Conservation (phyloP, 2,888 invertebrate genomes). For the Tenthredo notha region DNA sequence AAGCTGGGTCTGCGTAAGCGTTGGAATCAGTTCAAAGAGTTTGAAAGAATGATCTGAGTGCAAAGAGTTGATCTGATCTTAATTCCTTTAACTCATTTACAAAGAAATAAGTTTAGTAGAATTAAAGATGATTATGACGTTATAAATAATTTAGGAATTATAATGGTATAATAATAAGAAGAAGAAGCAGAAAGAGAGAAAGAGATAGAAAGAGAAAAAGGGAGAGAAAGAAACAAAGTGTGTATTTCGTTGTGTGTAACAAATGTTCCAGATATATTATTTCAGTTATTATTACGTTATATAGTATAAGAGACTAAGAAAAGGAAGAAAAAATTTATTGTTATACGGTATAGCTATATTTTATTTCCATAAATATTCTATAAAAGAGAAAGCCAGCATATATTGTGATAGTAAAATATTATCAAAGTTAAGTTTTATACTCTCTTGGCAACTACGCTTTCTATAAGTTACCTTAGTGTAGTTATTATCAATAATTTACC, state of each 20-base stretch:
- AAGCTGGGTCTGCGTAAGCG: background rate
- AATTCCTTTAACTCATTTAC: no score
- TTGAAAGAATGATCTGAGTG: no score
- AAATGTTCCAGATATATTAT: background rate
- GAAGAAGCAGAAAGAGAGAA: background rate
- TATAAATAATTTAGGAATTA: no score
- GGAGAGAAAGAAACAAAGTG: background rate
- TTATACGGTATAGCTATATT: background rate
- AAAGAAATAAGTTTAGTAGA: no score
- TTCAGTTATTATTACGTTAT: background rate
- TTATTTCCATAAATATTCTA: conserved; percentile 1
- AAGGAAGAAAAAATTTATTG: background rate
- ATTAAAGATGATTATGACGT: background rate
- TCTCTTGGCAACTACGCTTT: conserved; percentile 9
- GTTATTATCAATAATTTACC: background rate
- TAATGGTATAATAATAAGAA: no score
- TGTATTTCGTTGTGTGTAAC: background rate
- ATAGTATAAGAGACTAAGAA: background rate
- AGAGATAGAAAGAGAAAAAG: background rate
- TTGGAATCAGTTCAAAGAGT: background rate
- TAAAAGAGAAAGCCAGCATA: background rate
- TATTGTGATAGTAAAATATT: background rate
- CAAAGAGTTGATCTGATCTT: no score
- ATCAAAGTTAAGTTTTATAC: background rate
- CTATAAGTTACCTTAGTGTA: background rate